phyloP scores from a whole-genome alignment of 2,888 invertebrate species.

The Drosophila birchii region DNA sequence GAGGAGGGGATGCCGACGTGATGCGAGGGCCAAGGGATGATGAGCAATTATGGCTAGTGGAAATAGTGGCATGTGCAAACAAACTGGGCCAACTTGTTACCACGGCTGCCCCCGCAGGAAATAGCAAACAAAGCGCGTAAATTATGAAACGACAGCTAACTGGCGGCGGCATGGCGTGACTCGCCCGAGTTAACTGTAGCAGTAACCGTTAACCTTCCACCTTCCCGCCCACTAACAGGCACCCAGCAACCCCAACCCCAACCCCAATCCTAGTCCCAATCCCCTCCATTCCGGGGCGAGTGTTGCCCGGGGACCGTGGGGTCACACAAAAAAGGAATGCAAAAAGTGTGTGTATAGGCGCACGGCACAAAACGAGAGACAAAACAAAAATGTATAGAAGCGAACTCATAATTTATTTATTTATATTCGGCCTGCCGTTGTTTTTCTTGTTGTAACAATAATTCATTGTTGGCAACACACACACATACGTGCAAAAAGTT shows the following conservation, averaged over 20 bases:
- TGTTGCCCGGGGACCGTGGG: slow-evolving; percentile 41
- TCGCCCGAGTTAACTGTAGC: slow-evolving; percentile 59
- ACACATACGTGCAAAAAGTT: slow-evolving; percentile 21
- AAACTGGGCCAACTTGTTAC: slow-evolving; percentile 62
- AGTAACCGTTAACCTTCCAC: slow-evolving; percentile 57
- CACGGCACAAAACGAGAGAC: slow-evolving; percentile 37
- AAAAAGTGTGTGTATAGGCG: slow-evolving; percentile 50
- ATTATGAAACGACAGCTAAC: slow-evolving; percentile 76
- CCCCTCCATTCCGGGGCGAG: slow-evolving; percentile 15
- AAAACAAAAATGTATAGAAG: slow-evolving; percentile 50
- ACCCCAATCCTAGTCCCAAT: not conserved
- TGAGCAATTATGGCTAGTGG: slow-evolving; percentile 69
- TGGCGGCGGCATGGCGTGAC: slow-evolving; percentile 73
- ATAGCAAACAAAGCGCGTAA: slow-evolving; percentile 78
- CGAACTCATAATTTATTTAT: slow-evolving; percentile 79
- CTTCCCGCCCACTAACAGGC: slow-evolving; percentile 9
- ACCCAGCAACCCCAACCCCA: slow-evolving; percentile 1
- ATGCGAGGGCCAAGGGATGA: slow-evolving; percentile 43
- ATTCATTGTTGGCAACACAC: slow-evolving; percentile 70
- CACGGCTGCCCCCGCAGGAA: slow-evolving; percentile 66
- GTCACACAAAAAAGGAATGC: slow-evolving; percentile 59
- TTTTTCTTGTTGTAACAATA: slow-evolving; percentile 71
- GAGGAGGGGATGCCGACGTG: not conserved
- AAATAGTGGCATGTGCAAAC: slow-evolving; percentile 57
- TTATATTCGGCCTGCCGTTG: slow-evolving; percentile 63